These are phyloP conservation scores for Chalcosyrphus nemorum DNA, from an alignment of 2,888 invertebrate genomes.

Conservation along the genomic window DNA sequence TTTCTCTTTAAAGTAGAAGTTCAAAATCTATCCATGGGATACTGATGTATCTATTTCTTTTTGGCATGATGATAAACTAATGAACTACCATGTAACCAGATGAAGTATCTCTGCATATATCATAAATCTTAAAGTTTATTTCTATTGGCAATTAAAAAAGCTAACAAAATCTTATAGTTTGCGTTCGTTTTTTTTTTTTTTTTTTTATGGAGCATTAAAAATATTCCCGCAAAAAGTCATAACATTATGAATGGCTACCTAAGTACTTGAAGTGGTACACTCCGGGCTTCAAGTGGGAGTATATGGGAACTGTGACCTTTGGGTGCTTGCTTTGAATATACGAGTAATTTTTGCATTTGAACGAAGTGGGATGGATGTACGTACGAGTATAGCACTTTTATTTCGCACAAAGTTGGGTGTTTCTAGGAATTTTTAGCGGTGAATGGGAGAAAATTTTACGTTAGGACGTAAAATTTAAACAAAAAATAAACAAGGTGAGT, in stretches of 20 bases:
- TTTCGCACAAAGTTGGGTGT: not conserved
- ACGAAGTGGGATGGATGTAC: not conserved
- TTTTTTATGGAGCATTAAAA: constrained; percentile 25
- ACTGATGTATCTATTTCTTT: constrained; percentile 28
- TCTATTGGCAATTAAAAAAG: constrained; percentile 15
- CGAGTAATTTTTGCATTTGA: constrained; percentile 38
- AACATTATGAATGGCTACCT: constrained; percentile 8
- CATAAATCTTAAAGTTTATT: not conserved
- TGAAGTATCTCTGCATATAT: constrained; percentile 25
- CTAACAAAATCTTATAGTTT: not conserved
- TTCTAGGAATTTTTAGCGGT: constrained; percentile 1
- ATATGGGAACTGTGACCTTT: constrained; percentile 41
- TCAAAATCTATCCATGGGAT: constrained; percentile 6
- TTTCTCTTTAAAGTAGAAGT: constrained; percentile 22
- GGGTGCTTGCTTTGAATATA: constrained; percentile 38
- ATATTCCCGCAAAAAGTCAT: constrained; percentile 33
- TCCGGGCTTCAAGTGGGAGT: not conserved
- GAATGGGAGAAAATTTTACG: constrained; percentile 1
- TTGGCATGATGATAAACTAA: constrained; percentile 24
- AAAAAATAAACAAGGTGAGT: not conserved
- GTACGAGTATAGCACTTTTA: not conserved
- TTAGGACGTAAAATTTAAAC: not conserved
- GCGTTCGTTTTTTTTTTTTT: not conserved
- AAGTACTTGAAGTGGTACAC: not conserved
- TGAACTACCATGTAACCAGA: constrained; percentile 1